A percentile compares a stretch with the other conserved stretches of the same genome.
These are phyloP conservation scores for Glossophaga mutica DNA, from an alignment of 2,797 vertebrate genomes.

Conservation along the genomic window DNA sequence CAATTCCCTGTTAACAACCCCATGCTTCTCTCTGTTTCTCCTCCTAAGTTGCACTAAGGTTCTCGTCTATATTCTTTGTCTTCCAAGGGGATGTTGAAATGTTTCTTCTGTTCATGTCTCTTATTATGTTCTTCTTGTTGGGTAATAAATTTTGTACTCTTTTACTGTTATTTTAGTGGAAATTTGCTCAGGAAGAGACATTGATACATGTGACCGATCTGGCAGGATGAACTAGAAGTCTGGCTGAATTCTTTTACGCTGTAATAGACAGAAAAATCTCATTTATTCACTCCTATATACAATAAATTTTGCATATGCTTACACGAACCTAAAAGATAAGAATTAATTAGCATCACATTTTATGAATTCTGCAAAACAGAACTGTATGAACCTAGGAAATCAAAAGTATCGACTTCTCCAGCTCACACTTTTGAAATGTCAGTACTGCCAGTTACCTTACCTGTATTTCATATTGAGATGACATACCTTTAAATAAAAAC, in stretches of 20 bases:
- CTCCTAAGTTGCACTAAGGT: background rate
- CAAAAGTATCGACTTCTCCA: conserved; percentile 14
- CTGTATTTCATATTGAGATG: conserved; percentile 34
- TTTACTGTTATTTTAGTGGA: background rate
- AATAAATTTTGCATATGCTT: background rate
- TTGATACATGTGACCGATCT: background rate
- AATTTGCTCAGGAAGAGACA: background rate
- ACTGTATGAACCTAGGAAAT: conserved; percentile 28
- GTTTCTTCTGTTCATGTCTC: background rate
- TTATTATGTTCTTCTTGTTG: background rate
- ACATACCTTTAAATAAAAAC: conserved; percentile 59
- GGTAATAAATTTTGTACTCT: background rate
- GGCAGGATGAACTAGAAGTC: background rate
- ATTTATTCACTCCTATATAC: background rate
- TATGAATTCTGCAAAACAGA: conserved; percentile 36
- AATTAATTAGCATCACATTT: conserved; percentile 35
- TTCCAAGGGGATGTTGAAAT: background rate
- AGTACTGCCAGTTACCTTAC: conserved; percentile 49
- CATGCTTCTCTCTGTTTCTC: too few relatives aligned
- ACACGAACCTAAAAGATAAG: background rate
- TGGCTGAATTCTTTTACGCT: conserved; percentile 3
- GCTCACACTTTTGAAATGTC: conserved; percentile 17
- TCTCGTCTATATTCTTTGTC: background rate
- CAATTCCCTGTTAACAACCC: background rate
- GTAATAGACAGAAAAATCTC: background rate